These are phyloP conservation scores for Beris chalybata DNA, from an alignment of 2,888 invertebrate genomes.

Conservation along the genomic window DNA sequence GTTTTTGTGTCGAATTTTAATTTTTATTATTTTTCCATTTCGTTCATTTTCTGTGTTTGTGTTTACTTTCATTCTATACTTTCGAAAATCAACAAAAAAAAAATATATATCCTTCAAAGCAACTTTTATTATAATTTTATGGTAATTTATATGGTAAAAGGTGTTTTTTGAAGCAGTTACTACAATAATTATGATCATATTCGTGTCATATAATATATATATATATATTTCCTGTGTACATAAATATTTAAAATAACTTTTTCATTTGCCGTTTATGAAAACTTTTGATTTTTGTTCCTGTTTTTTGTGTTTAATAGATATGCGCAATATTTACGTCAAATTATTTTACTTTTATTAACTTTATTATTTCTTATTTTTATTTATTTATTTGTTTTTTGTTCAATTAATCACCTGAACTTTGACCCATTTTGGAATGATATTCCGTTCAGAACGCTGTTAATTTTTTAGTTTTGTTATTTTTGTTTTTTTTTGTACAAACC, in stretches of 20 bases:
- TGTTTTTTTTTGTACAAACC: no score
- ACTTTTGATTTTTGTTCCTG: conserved; percentile 9
- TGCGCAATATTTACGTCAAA: no score
- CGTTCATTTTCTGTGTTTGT: no score
- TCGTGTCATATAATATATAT: conserved; percentile 9
- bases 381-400: conserved; percentile 40
- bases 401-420: conserved; percentile 43
- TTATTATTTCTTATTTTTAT: background rate
- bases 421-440: conserved; percentile 57
- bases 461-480: no score
- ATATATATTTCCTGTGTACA: background rate
- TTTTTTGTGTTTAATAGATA: conserved; percentile 18
- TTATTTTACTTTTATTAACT: background rate
- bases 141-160: no score
- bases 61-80: conserved; percentile 23
- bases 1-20: conserved; percentile 28
- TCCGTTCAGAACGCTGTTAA: conserved; percentile 35
- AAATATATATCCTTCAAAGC: conserved; percentile 21
- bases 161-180: conserved; percentile 1
- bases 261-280: background rate
- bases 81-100: conserved; percentile 23
- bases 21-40: no score
- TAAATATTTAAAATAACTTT: no score
- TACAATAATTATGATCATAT: conserved; percentile 5
- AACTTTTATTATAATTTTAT: conserved; percentile 1